phyloP scores from a whole-genome alignment of 2,113 vertebrate species.

The Ivindomyrus marchei region DNA sequence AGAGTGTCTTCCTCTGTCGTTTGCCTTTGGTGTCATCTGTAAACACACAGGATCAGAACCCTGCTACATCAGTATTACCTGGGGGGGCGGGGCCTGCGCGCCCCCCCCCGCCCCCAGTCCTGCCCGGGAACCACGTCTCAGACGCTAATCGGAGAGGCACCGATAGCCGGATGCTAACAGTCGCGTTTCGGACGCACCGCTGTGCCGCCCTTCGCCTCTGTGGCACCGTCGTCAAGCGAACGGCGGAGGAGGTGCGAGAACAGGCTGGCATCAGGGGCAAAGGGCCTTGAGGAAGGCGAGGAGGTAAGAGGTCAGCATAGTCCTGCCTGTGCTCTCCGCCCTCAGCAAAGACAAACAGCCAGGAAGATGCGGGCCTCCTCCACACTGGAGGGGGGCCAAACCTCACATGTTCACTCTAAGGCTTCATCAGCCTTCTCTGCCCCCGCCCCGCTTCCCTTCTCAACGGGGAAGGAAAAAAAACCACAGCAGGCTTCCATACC shows the following conservation, averaged over 20 bases:
- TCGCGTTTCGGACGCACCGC: too few species aligned
- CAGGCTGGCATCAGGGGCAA: neutral
- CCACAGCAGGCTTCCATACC: neutral
- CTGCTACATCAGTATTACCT: neutral
- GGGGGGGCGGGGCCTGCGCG: neutral
- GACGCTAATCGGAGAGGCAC: neutral
- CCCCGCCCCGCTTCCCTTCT: neutral
- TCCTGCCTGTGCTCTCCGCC: neutral
- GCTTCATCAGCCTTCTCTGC: conserved; percentile 25
- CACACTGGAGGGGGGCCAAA: conserved; percentile 15
- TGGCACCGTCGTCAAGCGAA: neutral
- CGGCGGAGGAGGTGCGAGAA: neutral
- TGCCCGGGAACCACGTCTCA: neutral
- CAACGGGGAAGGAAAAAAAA: neutral
- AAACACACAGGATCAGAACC: neutral
- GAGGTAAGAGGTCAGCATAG: neutral
- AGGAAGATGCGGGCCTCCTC: conserved; percentile 9
- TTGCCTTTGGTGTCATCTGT: conserved; percentile 75
- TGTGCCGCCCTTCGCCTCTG: too few species aligned
- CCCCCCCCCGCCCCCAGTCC: neutral
- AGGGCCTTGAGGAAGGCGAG: neutral
- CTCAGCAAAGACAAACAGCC: conserved; percentile 28
- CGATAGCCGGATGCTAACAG: neutral
- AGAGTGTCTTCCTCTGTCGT: conserved; percentile 80
- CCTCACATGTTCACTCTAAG: conserved; percentile 21